Base-by-base conservation (phyloP, 2,888 invertebrate genomes). In the Aleiodes leptofemur region DNA sequence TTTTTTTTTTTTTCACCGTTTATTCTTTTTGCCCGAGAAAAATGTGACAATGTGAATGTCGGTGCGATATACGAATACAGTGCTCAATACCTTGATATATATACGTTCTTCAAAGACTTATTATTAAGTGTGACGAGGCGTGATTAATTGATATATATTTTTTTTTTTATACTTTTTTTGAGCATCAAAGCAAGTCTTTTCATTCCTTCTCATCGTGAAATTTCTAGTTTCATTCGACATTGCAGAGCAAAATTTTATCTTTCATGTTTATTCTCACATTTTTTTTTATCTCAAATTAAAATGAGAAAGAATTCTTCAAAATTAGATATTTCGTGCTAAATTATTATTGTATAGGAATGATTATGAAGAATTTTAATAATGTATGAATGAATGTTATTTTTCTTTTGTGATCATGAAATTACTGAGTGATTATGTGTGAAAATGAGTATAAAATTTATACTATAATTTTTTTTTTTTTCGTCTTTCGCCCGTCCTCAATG, bases 401-500 rank as follows among this genome's bases (percentile, higher is more conserved):
- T 43, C 8, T 9, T 11, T 34, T 34, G 34, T 34, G 11, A 43
- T 43, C 7, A 3, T 6, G 43, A 9, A 9, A 9, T 43, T 43
- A 1, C 43, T 9, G 43, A 43, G 43, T 43, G 11, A 43, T 43
- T 43, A 43, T 43, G 43, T 43, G 43, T 9, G 11, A 34, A 4
- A 43, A 43, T 43, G 43, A 8, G 43, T 7, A 43, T 43, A 43
- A 43, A 43, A 43, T 43, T 11, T 43, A 43, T 38, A 1, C 7
- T 43, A 43, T 43, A 43, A 9, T 43, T 43, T 43, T 43, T 43
- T 7, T 43, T 43, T 43, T 43, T 43, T 7, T 43, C 8, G 38
- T 73, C 57, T 29, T 56, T 16, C 55, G 66, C 68, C 68, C 57
- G 73, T 59, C 73, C 69, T 73, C 38, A 68, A 7, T 48, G 16